phyloP scores from a whole-genome alignment of 2,888 invertebrate species.

The Andrena minutula region DNA sequence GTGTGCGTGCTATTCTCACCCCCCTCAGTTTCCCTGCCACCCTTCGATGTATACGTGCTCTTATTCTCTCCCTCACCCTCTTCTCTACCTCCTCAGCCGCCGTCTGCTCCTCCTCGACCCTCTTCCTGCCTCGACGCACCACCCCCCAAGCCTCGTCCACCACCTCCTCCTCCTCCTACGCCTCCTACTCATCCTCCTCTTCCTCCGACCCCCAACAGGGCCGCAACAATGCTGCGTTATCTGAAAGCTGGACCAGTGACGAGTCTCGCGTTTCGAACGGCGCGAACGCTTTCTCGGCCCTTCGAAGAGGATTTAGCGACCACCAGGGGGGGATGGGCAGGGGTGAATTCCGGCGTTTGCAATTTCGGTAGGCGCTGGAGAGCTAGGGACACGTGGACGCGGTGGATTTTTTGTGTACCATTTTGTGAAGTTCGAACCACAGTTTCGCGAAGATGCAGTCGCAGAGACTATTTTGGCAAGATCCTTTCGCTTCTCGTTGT shows the following conservation, averaged over 20 bases:
- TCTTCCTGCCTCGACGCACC: conserved; percentile 46
- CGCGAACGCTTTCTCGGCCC: conserved; percentile 32
- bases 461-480: no score
- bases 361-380: neutral
- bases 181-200: conserved; percentile 48
- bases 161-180: conserved; percentile 60
- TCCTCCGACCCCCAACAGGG: conserved; percentile 64
- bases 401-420: neutral
- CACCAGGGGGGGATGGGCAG: neutral
- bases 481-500: no score
- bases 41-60: conserved; percentile 64
- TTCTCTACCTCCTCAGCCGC: conserved; percentile 70
- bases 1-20: conserved; percentile 78
- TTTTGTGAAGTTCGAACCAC: neutral
- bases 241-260: conserved; percentile 63
- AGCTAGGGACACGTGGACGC: neutral
- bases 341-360: neutral
- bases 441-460: neutral
- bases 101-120: conserved; percentile 58
- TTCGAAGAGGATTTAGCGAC: conserved; percentile 10
- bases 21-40: conserved; percentile 65
- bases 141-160: conserved; percentile 65
- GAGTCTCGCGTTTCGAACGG: conserved; percentile 56
- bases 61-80: conserved; percentile 64
- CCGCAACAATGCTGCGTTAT: conserved; percentile 79